Evolutionary conservation across 2,797 vertebrate species (phyloP).

Genomic region (Ciconia nigra): DNA sequence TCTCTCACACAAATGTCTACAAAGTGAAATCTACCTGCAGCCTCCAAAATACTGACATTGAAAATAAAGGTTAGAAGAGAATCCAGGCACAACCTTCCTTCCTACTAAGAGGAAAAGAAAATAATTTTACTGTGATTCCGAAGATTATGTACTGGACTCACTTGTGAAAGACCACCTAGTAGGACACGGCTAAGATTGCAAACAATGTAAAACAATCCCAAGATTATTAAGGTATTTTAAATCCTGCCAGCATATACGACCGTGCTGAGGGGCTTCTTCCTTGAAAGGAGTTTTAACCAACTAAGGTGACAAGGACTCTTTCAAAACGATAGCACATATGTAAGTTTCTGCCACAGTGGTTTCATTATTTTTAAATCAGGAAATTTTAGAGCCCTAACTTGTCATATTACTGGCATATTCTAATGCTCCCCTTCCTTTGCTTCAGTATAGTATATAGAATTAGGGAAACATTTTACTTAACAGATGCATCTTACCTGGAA

Average conservation of each 20-base stretch:
- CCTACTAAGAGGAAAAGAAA: background rate
- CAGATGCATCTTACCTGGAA: background rate
- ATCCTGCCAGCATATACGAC: background rate
- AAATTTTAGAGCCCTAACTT: background rate
- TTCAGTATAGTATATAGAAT: background rate
- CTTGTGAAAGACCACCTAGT: background rate
- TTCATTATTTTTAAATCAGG: background rate
- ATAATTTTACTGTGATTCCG: background rate
- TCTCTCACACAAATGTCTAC: background rate
- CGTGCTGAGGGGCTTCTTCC: background rate
- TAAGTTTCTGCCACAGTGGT: background rate
- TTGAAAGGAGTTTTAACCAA: background rate
- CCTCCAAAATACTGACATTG: background rate
- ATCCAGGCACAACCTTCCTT: background rate
- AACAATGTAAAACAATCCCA: background rate
- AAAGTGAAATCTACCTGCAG: background rate
- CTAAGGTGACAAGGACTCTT: background rate
- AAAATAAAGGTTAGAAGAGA: background rate
- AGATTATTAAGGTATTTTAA: background rate
- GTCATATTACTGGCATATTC: background rate
- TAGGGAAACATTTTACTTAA: background rate
- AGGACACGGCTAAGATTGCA: background rate
- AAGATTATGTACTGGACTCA: background rate
- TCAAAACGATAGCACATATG: background rate
- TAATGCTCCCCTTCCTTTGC: background rate